Base-by-base conservation (phyloP, 2,113 vertebrate genomes). In the Chlorocebus sabaeus region DNA sequence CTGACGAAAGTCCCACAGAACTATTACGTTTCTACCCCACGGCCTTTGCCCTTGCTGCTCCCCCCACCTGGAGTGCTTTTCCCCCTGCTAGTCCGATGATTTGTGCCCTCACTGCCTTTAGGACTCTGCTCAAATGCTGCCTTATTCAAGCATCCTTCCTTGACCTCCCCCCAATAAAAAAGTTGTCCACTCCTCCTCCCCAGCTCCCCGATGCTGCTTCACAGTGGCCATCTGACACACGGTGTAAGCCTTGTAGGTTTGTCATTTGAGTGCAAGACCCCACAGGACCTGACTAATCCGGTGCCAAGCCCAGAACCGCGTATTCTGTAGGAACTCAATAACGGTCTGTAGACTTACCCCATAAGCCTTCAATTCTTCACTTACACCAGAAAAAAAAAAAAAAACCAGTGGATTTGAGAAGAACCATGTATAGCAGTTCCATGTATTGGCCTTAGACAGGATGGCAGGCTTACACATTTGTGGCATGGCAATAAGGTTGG, bases 51-150 rank as follows among this genome's bases (percentile, higher is more conserved):
- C 43, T 0, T 52, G 30, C 52, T 11, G 20, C 6, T 25, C 61
- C 5, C 35, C 13, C 17, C n/a, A 0, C 43, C 22, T 10, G 1
- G 1, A 32, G 22, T 0, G 32, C 22, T 25, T 18, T 50, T 25
- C 13, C 64, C 16, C 73, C 52, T 12, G 13, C 35, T 20, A 4
- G 5, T 25, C 27, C 25, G 38, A 17, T 14, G 2, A n/a, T 30
- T 78, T 6, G 8, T 45, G 23, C 55, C 23, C 68, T 75, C 55
- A 3, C 32, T 9, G 25, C 48, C 25, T 67, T 48, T 9, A 70
- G 40, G 50, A 27, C 40, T 72, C 78, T 64, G 22, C 18, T 14
- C 52, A 38, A 43, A 43, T 2, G 35, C 30, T 1, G 6, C 79
- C 35, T 43, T 7, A 50, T 22, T 30, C 48, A 6, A n/a, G n/a